These are phyloP conservation scores for Holothuria glaberrima DNA, from an alignment of 35 echinoderm and acorn worm genomes.

Conservation along the genomic window DNA sequence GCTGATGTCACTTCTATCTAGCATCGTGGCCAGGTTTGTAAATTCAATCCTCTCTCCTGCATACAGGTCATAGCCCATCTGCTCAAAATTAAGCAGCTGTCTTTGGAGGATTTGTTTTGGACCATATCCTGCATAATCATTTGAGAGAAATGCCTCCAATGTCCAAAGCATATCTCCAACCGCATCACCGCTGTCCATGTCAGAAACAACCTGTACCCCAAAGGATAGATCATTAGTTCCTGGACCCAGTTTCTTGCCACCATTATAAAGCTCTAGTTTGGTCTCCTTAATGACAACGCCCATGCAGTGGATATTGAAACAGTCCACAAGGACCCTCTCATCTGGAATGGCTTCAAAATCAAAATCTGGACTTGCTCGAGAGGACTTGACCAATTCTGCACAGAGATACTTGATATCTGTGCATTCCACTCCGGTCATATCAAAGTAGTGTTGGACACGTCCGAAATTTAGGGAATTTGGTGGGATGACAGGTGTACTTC, in stretches of 20 bases:
- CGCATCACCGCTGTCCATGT: conserved; percentile 73
- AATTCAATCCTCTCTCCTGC: conserved; percentile 62
- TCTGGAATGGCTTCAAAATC: conserved; percentile 76
- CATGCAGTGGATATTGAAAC: conserved; percentile 76
- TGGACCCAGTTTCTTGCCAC: conserved; percentile 4
- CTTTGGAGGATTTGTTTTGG: conserved; percentile 26
- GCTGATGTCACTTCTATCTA: conserved; percentile 55
- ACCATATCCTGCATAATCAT: conserved; percentile 34
- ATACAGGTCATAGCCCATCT: conserved; percentile 62
- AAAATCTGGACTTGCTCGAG: conserved; percentile 75
- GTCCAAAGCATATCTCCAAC: conserved; percentile 73
- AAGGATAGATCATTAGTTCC: conserved; percentile 70
- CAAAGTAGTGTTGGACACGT: conserved; percentile 67
- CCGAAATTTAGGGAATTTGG: conserved; percentile 65
- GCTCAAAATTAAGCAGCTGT: conserved; percentile 62
- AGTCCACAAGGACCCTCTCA: conserved; percentile 78
- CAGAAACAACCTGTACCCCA: conserved; percentile 51
- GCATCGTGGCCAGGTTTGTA: conserved; percentile 56
- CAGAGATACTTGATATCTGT: conserved; percentile 81
- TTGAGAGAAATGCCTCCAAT: conserved; percentile 67
- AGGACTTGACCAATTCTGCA: conserved; percentile 66
- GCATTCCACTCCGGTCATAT: conserved; percentile 79
- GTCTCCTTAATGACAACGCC: conserved; percentile 77
- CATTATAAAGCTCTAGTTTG: conserved; percentile 43
- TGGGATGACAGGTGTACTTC: neutral